phyloP scores from a whole-genome alignment of 30 jellyfish, hydroid and myxozoan species.

The Sanderia malayensis region DNA sequence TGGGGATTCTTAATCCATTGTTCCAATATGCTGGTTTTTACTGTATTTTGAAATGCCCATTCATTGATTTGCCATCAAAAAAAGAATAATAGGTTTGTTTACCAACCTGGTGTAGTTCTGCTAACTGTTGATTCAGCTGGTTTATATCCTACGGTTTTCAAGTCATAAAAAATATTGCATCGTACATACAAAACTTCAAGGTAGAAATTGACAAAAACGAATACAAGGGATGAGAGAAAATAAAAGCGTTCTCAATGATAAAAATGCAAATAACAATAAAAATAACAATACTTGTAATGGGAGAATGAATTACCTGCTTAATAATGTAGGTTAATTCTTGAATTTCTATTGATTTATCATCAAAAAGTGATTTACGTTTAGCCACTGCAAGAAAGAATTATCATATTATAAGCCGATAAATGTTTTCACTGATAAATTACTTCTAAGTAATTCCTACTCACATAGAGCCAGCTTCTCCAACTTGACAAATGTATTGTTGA shows the following conservation, averaged over 20 bases:
- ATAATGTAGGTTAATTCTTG: slow-evolving; percentile 96
- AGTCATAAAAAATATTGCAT: not conserved
- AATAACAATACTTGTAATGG: too few species aligned
- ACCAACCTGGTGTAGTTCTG: slow-evolving; percentile 89
- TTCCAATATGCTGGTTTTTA: too few species aligned
- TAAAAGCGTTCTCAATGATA: too few species aligned
- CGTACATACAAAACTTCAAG: not conserved
- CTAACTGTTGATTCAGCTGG: slow-evolving; percentile 84
- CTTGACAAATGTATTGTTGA: slow-evolving; percentile 85
- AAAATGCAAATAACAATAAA: too few species aligned
- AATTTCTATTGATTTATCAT: slow-evolving; percentile 94
- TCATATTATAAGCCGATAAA: not conserved
- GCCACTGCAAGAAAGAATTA: slow-evolving; percentile 72
- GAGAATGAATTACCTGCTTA: slow-evolving; percentile 91
- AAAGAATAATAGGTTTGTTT: not conserved
- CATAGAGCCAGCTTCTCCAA: slow-evolving; percentile 93
- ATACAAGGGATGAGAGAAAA: not conserved
- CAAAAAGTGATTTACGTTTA: slow-evolving; percentile 87
- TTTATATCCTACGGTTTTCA: slow-evolving; percentile 79
- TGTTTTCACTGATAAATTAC: too few species aligned
- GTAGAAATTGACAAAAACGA: not conserved
- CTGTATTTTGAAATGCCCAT: too few species aligned
- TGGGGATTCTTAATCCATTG: too few species aligned
- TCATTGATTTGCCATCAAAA: too few species aligned
- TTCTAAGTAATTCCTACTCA: too few species aligned